Conservation (phyloP, 2,113 vertebrate species). For the Phalacrocorax carbo region DNA sequence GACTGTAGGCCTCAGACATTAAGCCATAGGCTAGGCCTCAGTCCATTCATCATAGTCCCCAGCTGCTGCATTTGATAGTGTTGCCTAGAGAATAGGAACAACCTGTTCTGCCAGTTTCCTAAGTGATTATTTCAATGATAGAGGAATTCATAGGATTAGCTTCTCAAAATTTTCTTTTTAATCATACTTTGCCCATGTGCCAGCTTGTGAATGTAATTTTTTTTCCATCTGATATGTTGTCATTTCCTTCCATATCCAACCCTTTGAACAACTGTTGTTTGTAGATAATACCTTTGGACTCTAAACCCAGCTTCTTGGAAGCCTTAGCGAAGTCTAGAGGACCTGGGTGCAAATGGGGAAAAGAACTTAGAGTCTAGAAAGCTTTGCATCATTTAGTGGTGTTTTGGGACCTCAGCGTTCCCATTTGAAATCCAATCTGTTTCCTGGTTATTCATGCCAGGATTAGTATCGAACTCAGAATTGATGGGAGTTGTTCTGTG, state of each 20-base stretch:
- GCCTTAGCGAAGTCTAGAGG: background rate
- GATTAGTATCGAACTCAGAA: background rate
- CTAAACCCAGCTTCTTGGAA: background rate
- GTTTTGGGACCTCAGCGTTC: background rate
- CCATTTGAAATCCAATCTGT: background rate
- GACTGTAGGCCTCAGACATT: background rate
- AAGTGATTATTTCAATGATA: background rate
- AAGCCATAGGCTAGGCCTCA: background rate
- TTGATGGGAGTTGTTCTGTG: background rate
- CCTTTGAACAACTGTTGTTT: background rate
- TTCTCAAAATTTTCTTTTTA: background rate
- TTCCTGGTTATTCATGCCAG: background rate
- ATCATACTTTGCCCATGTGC: background rate
- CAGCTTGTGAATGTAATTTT: background rate
- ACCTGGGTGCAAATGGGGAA: background rate
- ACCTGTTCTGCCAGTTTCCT: background rate
- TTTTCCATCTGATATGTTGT: background rate
- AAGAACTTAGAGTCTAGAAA: background rate
- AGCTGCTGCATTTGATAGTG: background rate
- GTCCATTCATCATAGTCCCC: background rate
- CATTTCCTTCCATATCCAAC: background rate
- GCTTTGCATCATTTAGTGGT: background rate
- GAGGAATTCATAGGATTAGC: background rate
- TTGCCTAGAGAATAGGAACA: background rate
- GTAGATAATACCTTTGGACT: background rate